These are phyloP conservation scores for Chaetodon trifasciatus DNA, from an alignment of 2,797 vertebrate genomes.

Conservation along the genomic window DNA sequence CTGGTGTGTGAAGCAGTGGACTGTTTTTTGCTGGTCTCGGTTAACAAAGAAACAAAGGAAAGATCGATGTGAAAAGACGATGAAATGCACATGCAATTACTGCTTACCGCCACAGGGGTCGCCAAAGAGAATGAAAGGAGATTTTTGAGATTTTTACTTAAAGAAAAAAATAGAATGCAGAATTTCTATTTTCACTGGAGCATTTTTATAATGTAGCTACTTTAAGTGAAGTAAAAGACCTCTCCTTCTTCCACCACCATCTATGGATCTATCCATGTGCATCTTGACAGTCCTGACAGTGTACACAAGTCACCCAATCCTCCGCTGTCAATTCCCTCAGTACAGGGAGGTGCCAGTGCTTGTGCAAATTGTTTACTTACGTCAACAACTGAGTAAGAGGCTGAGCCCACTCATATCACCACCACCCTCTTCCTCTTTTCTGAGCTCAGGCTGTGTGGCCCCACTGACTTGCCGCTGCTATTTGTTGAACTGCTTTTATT, in stretches of 20 bases:
- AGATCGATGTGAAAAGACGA: neutral
- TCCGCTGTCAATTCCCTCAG: constrained; percentile 66
- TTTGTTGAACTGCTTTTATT: constrained; percentile 39
- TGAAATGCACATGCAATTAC: neutral
- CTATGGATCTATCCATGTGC: constrained; percentile 7
- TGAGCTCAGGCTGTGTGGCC: constrained; percentile 39
- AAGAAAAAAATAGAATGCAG: neutral
- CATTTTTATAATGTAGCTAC: neutral
- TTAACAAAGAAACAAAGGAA: too few relatives aligned
- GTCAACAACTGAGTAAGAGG: constrained; percentile 72
- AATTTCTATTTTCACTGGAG: neutral
- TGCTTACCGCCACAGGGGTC: neutral
- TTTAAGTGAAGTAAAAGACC: neutral
- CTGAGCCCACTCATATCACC: constrained; percentile 75
- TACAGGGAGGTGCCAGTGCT: constrained; percentile 61
- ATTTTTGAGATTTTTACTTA: neutral
- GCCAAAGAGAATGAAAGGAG: neutral
- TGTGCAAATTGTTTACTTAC: constrained; percentile 76
- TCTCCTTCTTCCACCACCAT: neutral
- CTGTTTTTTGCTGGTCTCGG: too few relatives aligned
- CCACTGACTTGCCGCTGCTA: constrained; percentile 29
- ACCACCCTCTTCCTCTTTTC: constrained; percentile 46
- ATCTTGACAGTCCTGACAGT: constrained; percentile 43
- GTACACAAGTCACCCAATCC: constrained; percentile 49
- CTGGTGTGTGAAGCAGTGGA: too few relatives aligned